A percentile compares a stretch with the other conserved stretches of the same genome.
phyloP scores from a whole-genome alignment of 2,797 vertebrate genomes.

The Pipistrellus pygmaeus region DNA sequence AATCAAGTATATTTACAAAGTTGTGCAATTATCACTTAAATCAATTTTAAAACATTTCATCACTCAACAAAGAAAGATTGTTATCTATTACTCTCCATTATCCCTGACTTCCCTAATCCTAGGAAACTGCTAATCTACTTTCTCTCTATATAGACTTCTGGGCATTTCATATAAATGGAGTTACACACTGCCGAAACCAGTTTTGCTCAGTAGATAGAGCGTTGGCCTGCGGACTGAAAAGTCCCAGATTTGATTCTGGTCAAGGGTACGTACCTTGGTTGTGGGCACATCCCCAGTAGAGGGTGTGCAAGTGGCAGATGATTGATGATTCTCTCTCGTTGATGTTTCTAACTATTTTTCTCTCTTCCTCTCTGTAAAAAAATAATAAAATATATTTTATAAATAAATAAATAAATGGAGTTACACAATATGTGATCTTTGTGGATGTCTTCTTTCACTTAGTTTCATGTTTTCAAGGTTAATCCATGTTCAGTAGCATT shows the following conservation, averaged over 20 bases:
- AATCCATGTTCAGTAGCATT: background rate
- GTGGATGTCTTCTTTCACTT: constrained; percentile 4
- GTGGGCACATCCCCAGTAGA: too few relatives aligned
- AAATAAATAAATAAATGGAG: background rate
- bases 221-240: too few relatives aligned
- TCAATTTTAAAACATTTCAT: constrained; percentile 11
- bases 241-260: too few relatives aligned
- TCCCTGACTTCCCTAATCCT: background rate
- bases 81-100: background rate
- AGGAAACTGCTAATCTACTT: background rate
- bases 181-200: too few relatives aligned
- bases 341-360: too few relatives aligned
- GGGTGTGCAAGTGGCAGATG: too few relatives aligned
- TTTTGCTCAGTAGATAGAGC: too few relatives aligned
- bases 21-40: background rate
- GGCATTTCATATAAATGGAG: background rate
- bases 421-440: background rate
- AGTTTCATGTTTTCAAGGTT: constrained; percentile 12
- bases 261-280: too few relatives aligned
- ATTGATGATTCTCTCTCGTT: too few relatives aligned
- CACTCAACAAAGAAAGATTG: background rate
- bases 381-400: too few relatives aligned
- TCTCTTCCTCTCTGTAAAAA: too few relatives aligned
- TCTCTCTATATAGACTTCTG: background rate
- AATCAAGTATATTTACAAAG: background rate